Percentiles rank a stretch among this genome's conserved stretches.
These are phyloP conservation scores for Zaprionus vittiger DNA, from an alignment of 1,140 invertebrate genomes.

Conservation along the genomic window DNA sequence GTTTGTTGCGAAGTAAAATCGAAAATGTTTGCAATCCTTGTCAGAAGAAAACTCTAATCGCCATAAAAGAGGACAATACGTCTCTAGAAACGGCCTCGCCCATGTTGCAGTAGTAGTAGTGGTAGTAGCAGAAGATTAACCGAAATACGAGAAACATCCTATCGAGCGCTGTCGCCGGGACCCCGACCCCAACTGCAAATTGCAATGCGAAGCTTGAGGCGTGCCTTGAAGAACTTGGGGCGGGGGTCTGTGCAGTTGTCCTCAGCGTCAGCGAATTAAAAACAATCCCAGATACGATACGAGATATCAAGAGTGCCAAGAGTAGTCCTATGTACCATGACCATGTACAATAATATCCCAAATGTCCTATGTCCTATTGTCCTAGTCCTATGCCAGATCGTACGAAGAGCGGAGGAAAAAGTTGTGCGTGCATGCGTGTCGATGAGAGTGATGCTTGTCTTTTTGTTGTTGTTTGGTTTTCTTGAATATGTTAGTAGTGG, in stretches of 20 bases:
- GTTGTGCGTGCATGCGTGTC: constrained; percentile 41
- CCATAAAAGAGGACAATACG: constrained; percentile 11
- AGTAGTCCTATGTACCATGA: constrained; percentile 10
- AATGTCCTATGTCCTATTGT: constrained; percentile 13
- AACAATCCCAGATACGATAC: constrained; percentile 17
- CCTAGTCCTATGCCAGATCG: constrained; percentile 12
- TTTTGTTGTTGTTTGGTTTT: constrained; percentile 13
- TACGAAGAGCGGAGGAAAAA: constrained; percentile 25
- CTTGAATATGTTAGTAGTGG: constrained; percentile 45
- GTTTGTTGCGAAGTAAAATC: constrained; percentile 15
- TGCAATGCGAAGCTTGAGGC: constrained; percentile 33
- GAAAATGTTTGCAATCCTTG: constrained; percentile 23
- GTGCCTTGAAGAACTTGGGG: background rate
- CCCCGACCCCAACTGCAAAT: constrained; percentile 31
- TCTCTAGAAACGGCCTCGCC: background rate
- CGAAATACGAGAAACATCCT: constrained; percentile 31
- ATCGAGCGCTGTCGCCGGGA: constrained; percentile 24
- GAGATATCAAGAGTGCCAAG: constrained; percentile 6
- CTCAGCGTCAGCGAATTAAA: constrained; percentile 18
- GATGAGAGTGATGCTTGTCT: constrained; percentile 46
- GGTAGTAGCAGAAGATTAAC: constrained; percentile 16
- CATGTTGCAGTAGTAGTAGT: constrained; percentile 4
- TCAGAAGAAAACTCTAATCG: constrained; percentile 24
- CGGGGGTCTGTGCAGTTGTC: constrained; percentile 9
- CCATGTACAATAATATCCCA: constrained; percentile 14